Base-by-base conservation (phyloP, 2,113 vertebrate genomes). In the Hipposideros armiger region DNA sequence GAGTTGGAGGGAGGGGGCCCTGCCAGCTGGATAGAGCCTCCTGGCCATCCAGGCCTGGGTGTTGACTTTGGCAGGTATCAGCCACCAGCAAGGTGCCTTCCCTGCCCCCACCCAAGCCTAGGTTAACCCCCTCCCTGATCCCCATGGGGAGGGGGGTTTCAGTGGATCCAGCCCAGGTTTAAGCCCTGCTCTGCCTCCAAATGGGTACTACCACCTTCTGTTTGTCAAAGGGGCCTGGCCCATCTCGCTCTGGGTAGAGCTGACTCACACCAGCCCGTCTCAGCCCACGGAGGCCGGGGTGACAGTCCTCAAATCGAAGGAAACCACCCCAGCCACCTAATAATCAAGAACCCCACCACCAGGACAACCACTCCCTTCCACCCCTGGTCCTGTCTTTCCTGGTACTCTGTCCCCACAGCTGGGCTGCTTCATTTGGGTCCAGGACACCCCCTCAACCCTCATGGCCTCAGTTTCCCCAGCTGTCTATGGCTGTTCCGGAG, bases 181-280 rank as follows among this genome's bases (percentile, higher is more conserved):
- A 88, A 69, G 28, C 11, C 80, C 47, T 45, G 56, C 22, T 90
- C 42, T 5, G 3, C 32, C 80, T 54, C 7, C 66, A 54, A 47
- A 42, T 56, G 28, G 66, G 54, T 67, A 82, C 70, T 56, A 58
- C 36, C 54, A 70, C 62, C n/a, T 92, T 95, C 86, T 97, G 54
- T 97, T 97, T 97, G 92, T 88, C 62, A 94, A 95, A 95, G 62
- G 69, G 96, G 97, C 84, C 0, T 54, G 89, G 72, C 82, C 60
- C 47, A 8, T 58, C 77, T 91, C 72, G 28, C 30, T 96, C 47
- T 13, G 13, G 54, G 16, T 42, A 95, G 47, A 32, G 90, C 95
- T 97, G 96, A 97, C 91, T 96, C 97, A 97, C 58, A 24, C 54
- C 36, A 62, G 80, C 77, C 30, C 47, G 47, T 50, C 47, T 56